Conservation (phyloP, 2,797 vertebrate genomes). For the Microctenopoma lineatum region DNA sequence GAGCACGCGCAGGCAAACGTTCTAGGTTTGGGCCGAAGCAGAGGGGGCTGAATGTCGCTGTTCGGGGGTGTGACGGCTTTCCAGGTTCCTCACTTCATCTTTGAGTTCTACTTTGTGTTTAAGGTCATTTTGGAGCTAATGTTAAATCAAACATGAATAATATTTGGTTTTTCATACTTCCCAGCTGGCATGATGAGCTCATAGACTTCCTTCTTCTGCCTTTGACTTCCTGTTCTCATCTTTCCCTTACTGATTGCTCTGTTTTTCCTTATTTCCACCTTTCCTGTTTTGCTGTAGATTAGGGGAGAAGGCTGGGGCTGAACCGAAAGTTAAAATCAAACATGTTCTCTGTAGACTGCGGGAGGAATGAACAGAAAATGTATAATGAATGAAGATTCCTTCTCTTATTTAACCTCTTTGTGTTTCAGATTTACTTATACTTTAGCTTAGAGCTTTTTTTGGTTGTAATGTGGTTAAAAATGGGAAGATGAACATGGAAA, state of each 20-base stretch:
- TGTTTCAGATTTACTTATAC: constrained; percentile 78
- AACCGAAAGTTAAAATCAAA: constrained; percentile 62
- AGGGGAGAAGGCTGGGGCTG: constrained; percentile 29
- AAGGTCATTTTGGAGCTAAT: constrained; percentile 30
- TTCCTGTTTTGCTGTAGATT: constrained; percentile 40
- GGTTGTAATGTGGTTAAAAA: constrained; percentile 77
- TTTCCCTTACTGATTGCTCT: constrained; percentile 61
- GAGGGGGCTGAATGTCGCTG: constrained; percentile 34
- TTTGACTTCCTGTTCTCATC: constrained; percentile 48
- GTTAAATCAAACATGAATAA: constrained; percentile 40
- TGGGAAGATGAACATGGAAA: constrained; percentile 72
- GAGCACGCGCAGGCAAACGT: constrained; percentile 59
- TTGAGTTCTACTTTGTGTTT: constrained; percentile 47
- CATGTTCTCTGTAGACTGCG: constrained; percentile 67
- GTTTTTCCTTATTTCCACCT: constrained; percentile 28
- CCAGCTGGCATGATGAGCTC: constrained; percentile 44
- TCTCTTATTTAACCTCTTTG: constrained; percentile 83
- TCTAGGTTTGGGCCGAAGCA: constrained; percentile 49
- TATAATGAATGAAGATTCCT: constrained; percentile 72
- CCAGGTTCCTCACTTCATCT: constrained; percentile 59
- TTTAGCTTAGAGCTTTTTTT: constrained; percentile 74
- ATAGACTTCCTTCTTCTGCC: constrained; percentile 34
- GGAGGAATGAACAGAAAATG: constrained; percentile 55
- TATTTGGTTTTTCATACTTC: constrained; percentile 39
- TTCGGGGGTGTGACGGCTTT: constrained; percentile 51